Evolutionary conservation across 2,113 vertebrate genomes (phyloP).

Genomic region (Micromys minutus): DNA sequence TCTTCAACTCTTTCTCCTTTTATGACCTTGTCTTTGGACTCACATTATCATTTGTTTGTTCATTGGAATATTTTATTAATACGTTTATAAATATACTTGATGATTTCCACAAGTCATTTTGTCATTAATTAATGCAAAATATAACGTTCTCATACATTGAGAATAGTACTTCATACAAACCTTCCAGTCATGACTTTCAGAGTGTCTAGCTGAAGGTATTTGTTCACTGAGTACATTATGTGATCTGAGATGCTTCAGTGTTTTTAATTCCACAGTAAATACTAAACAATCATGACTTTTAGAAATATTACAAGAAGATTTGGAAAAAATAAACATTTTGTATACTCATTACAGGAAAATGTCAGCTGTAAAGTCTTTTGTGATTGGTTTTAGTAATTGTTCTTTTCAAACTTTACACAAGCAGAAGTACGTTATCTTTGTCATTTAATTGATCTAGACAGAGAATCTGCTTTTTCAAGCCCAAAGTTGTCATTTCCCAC

Average conservation of each 20-base stretch:
- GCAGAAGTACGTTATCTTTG: neutral
- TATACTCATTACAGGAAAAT: neutral
- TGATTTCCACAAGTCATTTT: neutral
- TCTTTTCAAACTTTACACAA: neutral
- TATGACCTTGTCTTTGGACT: neutral
- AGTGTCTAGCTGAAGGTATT: neutral
- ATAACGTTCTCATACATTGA: neutral
- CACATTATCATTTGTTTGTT: neutral
- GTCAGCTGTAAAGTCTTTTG: neutral
- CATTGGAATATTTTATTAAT: neutral
- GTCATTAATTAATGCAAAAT: neutral
- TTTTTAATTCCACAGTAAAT: neutral
- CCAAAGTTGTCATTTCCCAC: constrained; percentile 29
- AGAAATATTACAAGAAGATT: neutral
- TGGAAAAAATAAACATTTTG: neutral
- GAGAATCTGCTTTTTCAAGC: constrained; percentile 23
- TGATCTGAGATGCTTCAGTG: neutral
- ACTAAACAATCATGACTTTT: neutral
- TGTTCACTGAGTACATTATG: neutral
- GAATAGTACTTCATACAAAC: neutral
- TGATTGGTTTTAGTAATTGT: neutral
- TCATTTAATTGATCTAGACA: constrained; percentile 1
- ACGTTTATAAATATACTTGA: neutral
- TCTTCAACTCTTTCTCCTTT: too few relatives aligned
- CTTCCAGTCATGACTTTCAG: constrained; percentile 9